Conservation (phyloP, 2,888 invertebrate species). For the Hirtodrosophila trivittata region DNA sequence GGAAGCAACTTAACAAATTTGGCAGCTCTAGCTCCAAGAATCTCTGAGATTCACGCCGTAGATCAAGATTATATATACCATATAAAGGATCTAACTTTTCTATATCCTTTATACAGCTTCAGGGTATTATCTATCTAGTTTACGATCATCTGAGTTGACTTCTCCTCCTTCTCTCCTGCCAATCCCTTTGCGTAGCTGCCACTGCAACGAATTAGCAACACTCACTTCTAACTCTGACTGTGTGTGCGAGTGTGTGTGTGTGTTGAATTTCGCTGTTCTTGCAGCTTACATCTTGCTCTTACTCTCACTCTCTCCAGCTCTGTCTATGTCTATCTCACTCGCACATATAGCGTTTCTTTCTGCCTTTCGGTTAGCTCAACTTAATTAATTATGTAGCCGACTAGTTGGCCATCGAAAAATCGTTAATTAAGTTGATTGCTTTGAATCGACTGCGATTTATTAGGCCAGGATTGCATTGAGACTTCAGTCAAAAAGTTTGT, state of each 20-base stretch:
- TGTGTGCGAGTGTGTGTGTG: constrained; percentile 9
- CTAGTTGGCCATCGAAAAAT: constrained; percentile 65
- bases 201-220: constrained; percentile 25
- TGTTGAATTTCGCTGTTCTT: constrained; percentile 35
- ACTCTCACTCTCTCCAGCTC: neutral
- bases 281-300: constrained; percentile 13
- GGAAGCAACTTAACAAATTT: too few species aligned
- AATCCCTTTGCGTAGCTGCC: constrained; percentile 5
- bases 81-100: too few species aligned
- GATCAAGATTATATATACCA: too few species aligned
- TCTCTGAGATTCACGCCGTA: too few species aligned
- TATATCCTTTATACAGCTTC: too few species aligned
- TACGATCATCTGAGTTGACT: too few species aligned
- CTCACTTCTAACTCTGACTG: neutral
- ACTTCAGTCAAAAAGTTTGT: constrained; percentile 57
- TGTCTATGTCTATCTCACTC: neutral
- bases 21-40: too few species aligned
- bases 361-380: constrained; percentile 41
- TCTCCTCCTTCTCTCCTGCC: neutral
- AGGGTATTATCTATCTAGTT: too few species aligned
- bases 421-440: constrained; percentile 79
- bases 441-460: constrained; percentile 71
- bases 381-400: constrained; percentile 78
- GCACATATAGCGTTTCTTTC: constrained; percentile 13
- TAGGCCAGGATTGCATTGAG: constrained; percentile 63